Evolutionary conservation across 1,140 invertebrate genomes (phyloP).

Genomic region (Drosophila bipectinata): DNA sequence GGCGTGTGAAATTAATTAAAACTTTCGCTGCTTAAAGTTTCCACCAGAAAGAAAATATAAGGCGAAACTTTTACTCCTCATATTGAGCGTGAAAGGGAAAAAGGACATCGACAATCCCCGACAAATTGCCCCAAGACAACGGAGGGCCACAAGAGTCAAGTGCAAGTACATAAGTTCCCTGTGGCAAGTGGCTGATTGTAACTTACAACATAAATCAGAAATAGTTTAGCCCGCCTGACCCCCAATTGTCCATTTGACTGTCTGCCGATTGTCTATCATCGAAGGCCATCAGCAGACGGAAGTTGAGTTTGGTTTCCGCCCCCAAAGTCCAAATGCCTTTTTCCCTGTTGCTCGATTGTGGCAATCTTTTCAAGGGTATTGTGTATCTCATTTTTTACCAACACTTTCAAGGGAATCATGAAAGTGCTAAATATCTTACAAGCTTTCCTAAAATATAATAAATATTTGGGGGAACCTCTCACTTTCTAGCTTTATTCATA

Average conservation of each 20-base stretch:
- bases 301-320: conserved; percentile 6
- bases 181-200: conserved; percentile 44
- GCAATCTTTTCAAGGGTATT: background rate
- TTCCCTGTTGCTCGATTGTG: background rate
- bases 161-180: conserved; percentile 58
- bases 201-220: conserved; percentile 75
- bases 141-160: conserved; percentile 56
- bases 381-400: background rate
- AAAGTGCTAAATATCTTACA: too few relatives aligned
- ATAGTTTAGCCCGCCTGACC: conserved; percentile 5
- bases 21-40: conserved; percentile 71
- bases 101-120: conserved; percentile 11
- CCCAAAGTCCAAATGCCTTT: conserved; percentile 11
- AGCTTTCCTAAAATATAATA: too few relatives aligned
- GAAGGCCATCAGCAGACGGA: conserved; percentile 56
- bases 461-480: too few relatives aligned
- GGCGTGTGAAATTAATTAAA: conserved; percentile 78
- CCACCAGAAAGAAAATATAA: conserved; percentile 20
- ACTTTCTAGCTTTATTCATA: too few relatives aligned
- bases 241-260: conserved; percentile 24
- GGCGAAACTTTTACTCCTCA: conserved; percentile 40
- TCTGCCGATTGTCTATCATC: conserved; percentile 77
- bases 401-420: too few relatives aligned
- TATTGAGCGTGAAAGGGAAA: conserved; percentile 43
- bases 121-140: conserved; percentile 38